These are phyloP conservation scores for Alca torda DNA, from an alignment of 2,797 vertebrate species.

Conservation along the genomic window DNA sequence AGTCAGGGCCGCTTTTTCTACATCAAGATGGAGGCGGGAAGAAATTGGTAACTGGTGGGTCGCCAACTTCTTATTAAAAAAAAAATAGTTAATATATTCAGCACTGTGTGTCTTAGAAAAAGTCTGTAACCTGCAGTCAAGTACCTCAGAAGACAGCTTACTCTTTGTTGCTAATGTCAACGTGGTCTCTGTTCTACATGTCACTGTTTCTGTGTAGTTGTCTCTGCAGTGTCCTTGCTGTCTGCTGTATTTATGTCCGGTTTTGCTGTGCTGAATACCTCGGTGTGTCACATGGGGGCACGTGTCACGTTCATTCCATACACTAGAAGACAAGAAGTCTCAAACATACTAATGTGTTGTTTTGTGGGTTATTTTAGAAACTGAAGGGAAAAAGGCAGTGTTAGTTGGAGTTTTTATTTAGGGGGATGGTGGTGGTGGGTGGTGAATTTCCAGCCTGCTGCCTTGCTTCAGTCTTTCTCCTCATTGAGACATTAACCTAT, in stretches of 20 bases:
- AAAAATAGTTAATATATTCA: background rate
- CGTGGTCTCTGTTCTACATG: accelerated
- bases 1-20: background rate
- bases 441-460: background rate
- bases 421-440: no score
- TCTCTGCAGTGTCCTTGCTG: background rate
- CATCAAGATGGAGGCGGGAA: background rate
- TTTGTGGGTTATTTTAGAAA: background rate
- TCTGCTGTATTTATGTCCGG: background rate
- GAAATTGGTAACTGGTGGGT: background rate
- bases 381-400: background rate
- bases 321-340: background rate
- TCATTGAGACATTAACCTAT: background rate
- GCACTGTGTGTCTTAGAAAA: background rate
- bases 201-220: background rate
- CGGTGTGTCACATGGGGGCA: background rate
- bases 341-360: background rate
- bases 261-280: background rate
- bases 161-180: background rate
- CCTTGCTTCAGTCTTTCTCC: background rate
- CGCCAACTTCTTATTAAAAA: background rate
- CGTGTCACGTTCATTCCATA: background rate
- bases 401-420: background rate
- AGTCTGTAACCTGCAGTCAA: background rate
- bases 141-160: background rate